Evolutionary conservation across 2,113 vertebrate species (phyloP).

Genomic region (Panthera tigris): DNA sequence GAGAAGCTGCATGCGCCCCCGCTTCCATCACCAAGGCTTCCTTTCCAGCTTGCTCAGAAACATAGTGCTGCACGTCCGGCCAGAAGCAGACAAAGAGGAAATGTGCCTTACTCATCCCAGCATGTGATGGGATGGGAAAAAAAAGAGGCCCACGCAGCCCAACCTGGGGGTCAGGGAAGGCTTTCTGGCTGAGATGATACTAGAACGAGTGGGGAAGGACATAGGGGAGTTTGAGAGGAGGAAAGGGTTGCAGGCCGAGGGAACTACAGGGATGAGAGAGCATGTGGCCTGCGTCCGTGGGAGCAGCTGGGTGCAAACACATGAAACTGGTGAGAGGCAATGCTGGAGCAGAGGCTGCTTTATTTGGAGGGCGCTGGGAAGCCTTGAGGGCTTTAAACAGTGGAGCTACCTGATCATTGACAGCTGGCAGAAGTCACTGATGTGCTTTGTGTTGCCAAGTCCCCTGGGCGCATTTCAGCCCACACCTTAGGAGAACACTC

Average conservation of each 20-base stretch:
- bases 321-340: background rate
- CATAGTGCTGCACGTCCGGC: background rate
- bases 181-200: background rate
- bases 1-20: background rate
- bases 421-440: background rate
- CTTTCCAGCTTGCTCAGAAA: background rate
- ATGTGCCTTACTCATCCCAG: background rate
- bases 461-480: background rate
- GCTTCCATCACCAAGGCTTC: background rate
- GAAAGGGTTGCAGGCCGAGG: background rate
- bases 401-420: background rate
- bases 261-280: background rate
- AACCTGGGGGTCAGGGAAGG: background rate
- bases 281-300: background rate
- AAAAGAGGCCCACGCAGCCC: background rate
- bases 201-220: background rate
- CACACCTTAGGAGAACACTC: background rate
- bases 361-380: background rate
- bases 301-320: fast-evolving
- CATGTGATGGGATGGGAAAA: too few relatives aligned
- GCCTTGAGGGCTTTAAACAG: background rate
- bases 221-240: background rate
- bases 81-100: background rate
- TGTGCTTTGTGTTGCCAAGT: background rate
- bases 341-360: background rate